Base-by-base conservation (phyloP, 1,140 invertebrate species). In the Philotrypesis tridentata region DNA sequence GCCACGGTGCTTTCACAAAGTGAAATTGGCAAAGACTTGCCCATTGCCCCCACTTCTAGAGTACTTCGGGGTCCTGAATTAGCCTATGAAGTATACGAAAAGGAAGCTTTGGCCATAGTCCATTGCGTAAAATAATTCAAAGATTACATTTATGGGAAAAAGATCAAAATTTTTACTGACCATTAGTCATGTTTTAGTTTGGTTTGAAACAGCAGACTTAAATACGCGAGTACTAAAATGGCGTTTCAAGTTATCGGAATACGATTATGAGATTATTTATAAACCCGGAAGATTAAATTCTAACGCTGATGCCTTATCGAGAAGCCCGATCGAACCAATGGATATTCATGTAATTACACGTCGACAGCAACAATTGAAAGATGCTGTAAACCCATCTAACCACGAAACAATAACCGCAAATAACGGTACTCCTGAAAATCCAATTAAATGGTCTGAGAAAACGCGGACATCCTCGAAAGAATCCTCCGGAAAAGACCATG, bases 81-180 rank as follows among this genome's bases (percentile, higher is more conserved):
- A n/a, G n/a, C n/a, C n/a, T n/a, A n/a, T 37, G 85, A 14, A 83
- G 83, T 25, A 82, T 80, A 84, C 25, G 48, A 55, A 21, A 55
- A 55, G 5, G 48, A 55, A 55, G 48, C 48, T 55, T 55, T 55
- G 21, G 48, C 48, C 3, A 55, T 55, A 17, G 2, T 55, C 2
- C 48, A 55, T 21, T 55, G 48, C 17, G 48, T 55, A 3, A 55
- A 55, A 21, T 0, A 1, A 21, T 55, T 55, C 2, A 55, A 17
- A 14, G 48, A 55, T 55, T 93, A 88, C 84, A 75, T 93, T 6
- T 86, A 86, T 70, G 86, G 86, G n/a, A 86, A 55, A 11, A 84
- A 89, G 37, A 92, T 93, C 75, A 88, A 61, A 8, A 84, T 92
- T 2, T 70, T 87, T 37, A 92, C 90, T 0, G 92, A 93, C 74